Evolutionary conservation across 2,888 invertebrate genomes (phyloP).

Genomic region (Petrophora chlorosata): DNA sequence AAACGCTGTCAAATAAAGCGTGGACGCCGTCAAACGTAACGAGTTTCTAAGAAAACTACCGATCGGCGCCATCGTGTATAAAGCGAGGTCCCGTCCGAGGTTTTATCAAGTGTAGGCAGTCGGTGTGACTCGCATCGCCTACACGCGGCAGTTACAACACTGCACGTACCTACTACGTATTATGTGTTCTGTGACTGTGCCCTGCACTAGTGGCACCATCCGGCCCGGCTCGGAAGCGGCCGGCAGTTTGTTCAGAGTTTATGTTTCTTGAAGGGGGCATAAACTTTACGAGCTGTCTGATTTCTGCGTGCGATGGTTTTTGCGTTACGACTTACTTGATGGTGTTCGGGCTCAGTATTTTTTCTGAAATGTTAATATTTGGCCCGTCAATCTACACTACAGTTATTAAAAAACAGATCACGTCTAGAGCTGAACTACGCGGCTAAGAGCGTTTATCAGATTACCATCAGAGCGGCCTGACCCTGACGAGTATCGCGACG

Average conservation of each 20-base stretch:
- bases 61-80: background rate
- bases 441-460: too few species aligned
- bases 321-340: background rate
- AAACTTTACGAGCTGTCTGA: conserved; percentile 22
- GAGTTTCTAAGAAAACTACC: background rate
- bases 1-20: background rate
- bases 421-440: too few species aligned
- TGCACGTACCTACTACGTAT: background rate
- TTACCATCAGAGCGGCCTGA: too few species aligned
- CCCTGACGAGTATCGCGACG: too few species aligned
- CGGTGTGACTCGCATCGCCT: too few species aligned
- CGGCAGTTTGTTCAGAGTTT: background rate
- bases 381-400: too few species aligned
- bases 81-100: background rate
- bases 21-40: background rate
- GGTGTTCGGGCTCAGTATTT: too few species aligned
- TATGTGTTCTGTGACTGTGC: too few species aligned
- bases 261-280: conserved; percentile 6
- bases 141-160: background rate
- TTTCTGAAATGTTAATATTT: too few species aligned
- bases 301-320: conserved; percentile 1
- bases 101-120: background rate
- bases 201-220: too few species aligned
- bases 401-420: too few species aligned
- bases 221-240: background rate